phyloP scores from a whole-genome alignment of 1,140 invertebrate species.

The Cherax destructor region DNA sequence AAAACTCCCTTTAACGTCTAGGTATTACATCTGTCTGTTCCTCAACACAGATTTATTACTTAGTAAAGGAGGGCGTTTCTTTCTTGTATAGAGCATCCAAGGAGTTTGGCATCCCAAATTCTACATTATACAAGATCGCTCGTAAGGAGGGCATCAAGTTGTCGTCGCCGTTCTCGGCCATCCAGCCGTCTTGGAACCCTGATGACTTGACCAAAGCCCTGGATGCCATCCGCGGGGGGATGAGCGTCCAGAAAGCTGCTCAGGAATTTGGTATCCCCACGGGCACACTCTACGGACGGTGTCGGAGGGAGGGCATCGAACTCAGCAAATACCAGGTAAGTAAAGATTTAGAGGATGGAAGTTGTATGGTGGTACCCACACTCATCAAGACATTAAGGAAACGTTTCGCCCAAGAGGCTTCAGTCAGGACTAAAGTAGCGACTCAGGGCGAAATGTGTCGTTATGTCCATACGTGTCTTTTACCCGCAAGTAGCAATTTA shows the following conservation, averaged over 20 bases:
- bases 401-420: too few species aligned
- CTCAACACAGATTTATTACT: background rate
- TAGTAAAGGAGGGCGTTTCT: background rate
- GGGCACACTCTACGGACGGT: constrained; percentile 89
- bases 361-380: background rate
- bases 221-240: constrained; percentile 87
- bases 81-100: constrained; percentile 84
- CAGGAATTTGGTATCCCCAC: constrained; percentile 90
- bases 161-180: constrained; percentile 91
- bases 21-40: too few species aligned
- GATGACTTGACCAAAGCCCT: constrained; percentile 88
- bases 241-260: constrained; percentile 90
- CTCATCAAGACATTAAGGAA: too few species aligned
- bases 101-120: constrained; percentile 92
- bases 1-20: too few species aligned
- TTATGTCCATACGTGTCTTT: too few species aligned
- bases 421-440: too few species aligned
- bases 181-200: constrained; percentile 90
- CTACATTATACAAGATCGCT: constrained; percentile 92
- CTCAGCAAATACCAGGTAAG: constrained; percentile 73
- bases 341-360: background rate
- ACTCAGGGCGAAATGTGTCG: background rate
- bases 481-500: too few species aligned
- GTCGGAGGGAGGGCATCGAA: constrained; percentile 91
- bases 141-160: constrained; percentile 90